Conservation (phyloP, 2,797 vertebrate species). For the Florisuga fusca region DNA sequence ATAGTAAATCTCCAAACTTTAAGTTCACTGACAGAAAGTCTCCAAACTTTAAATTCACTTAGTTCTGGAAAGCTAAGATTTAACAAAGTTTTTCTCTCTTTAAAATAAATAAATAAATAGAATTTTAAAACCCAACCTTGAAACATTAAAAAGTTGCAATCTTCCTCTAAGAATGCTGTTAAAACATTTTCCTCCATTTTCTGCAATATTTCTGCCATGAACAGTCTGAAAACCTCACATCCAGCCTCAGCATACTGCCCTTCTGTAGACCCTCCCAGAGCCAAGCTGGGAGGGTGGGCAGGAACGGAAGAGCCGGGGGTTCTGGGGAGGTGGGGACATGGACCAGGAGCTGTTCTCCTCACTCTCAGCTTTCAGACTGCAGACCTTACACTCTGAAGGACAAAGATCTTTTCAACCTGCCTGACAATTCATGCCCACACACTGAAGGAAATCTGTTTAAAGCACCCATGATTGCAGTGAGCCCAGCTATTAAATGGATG, state of each 20-base stretch:
- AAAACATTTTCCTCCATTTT: background rate
- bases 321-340: background rate
- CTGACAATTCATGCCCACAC: background rate
- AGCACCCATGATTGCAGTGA: background rate
- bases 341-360: background rate
- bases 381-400: background rate
- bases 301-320: accelerated
- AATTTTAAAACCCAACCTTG: background rate
- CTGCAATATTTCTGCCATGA: background rate
- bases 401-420: conserved; percentile 26
- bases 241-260: background rate
- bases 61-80: background rate
- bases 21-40: background rate
- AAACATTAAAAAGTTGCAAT: background rate
- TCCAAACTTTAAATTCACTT: background rate
- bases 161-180: background rate
- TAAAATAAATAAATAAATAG: background rate
- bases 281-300: background rate
- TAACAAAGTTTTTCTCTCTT: background rate
- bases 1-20: background rate
- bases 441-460: background rate
- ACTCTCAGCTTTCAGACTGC: background rate
- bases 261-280: background rate
- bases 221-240: background rate
- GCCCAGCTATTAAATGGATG: conserved; percentile 23